Base-by-base conservation (phyloP, 2,888 invertebrate species). In the Athalia rosae region DNA sequence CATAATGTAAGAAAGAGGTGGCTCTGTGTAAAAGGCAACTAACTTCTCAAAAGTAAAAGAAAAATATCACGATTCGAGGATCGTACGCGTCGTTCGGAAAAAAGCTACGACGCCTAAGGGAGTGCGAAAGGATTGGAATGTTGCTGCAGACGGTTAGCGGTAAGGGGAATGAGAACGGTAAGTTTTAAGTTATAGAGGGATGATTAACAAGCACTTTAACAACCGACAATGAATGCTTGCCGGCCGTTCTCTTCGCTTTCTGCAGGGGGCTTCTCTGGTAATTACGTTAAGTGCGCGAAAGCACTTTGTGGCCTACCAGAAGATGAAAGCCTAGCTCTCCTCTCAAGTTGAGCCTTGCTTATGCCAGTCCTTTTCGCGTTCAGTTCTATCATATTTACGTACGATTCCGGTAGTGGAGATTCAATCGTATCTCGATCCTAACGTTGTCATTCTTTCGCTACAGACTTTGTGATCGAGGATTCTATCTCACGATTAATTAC, bases 241-340 rank as follows among this genome's bases (percentile, higher is more conserved):
- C n/a, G 3, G 53, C 53, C 53, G 53, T n/a, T 9, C 53, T 53
- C 6, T 53, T n/a, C 9, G 53, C 11, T 53, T 53, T 53, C 53
- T 4, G 53, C n/a, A 9, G 53, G 7, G 53, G 53, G 53, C 53
- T 53, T 9, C n/a, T 9, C 53, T 9, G 53, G 53, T 53, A 53
- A 53, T 53, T 53, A 53, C 53, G 53, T 53, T 53, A 53, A 53
- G 53, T 53, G 53, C 53, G 53, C 53, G 53, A 53, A 53, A 53
- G 11, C 53, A 7, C 53, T 53, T 53, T 53, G 53, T 53, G 53
- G 53, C 53, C 53, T 6, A 53, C 53, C 53, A 53, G 53, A 53
- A 53, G 53, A 53, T 53, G n/a, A 53, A 53, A 9, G 53, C 53
- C n/a, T 53, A 11, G 53, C 53, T 53, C 9, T n/a, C 4, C 53